Evolutionary conservation across 2,797 vertebrate genomes (phyloP).

Genomic region (Bucorvus abyssinicus): DNA sequence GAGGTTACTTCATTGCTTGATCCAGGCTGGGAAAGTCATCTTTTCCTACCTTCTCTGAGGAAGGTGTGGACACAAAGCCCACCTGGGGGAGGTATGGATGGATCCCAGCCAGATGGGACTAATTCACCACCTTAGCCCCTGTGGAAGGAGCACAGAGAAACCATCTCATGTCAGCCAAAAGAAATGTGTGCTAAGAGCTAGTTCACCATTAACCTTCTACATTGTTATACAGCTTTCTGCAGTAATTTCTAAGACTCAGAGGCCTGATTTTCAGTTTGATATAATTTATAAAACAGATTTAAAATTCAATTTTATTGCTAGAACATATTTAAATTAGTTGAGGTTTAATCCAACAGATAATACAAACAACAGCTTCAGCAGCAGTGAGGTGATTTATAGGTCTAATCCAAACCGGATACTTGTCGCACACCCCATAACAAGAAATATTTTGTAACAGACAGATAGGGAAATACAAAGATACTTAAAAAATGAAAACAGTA

Average conservation of each 20-base stretch:
- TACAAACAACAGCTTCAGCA: background rate
- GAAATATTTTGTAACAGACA: background rate
- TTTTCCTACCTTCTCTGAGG: background rate
- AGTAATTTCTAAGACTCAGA: background rate
- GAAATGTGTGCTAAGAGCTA: background rate
- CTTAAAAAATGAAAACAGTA: background rate
- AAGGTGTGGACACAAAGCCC: background rate
- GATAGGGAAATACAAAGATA: background rate
- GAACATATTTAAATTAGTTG: background rate
- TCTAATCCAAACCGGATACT: conserved; percentile 19
- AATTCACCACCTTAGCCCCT: background rate
- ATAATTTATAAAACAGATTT: background rate
- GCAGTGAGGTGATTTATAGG: conserved; percentile 11
- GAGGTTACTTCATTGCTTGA: background rate
- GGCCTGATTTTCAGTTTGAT: background rate
- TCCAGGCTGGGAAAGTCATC: background rate
- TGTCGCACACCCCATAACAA: background rate
- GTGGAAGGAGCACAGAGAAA: background rate
- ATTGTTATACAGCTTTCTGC: background rate
- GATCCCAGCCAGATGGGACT: background rate
- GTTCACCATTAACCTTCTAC: background rate
- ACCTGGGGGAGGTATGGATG: background rate
- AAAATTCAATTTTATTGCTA: background rate
- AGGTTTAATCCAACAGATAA: conserved; percentile 24
- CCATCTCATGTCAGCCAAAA: background rate